Evolutionary conservation across 1,140 invertebrate genomes (phyloP).

Genomic region (Temnothorax curvispinosus): DNA sequence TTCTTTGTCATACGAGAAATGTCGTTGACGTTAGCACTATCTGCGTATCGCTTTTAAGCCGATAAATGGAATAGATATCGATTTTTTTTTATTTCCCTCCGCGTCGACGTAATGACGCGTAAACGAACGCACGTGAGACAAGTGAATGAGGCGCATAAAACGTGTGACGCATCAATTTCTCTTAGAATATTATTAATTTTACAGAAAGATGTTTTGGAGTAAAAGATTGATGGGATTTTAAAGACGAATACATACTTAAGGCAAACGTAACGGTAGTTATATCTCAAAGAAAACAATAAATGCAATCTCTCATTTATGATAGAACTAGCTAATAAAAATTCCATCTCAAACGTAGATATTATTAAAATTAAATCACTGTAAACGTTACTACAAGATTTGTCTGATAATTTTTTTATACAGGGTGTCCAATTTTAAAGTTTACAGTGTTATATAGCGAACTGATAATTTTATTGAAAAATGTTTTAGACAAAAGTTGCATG

Average conservation of each 20-base stretch:
- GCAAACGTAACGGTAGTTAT: background rate
- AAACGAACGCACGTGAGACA: background rate
- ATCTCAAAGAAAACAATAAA: background rate
- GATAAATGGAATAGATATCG: constrained; percentile 34
- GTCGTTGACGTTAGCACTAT: constrained; percentile 38
- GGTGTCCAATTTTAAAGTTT: no score
- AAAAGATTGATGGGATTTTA: background rate
- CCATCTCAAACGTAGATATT: background rate
- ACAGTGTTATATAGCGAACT: no score
- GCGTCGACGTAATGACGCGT: constrained; percentile 21
- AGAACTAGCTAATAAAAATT: background rate
- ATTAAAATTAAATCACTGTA: background rate
- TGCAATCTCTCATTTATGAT: background rate
- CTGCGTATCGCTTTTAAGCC: constrained; percentile 24
- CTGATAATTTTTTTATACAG: no score
- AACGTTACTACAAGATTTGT: background rate
- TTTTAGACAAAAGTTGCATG: no score
- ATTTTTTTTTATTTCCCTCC: background rate
- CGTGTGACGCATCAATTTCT: constrained; percentile 13
- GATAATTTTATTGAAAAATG: no score
- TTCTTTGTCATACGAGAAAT: constrained; percentile 47
- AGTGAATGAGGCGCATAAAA: background rate
- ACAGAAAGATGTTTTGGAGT: background rate
- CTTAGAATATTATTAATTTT: background rate
- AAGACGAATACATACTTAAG: background rate